Conservation (phyloP, 2,113 vertebrate species). For the Lepus europaeus region DNA sequence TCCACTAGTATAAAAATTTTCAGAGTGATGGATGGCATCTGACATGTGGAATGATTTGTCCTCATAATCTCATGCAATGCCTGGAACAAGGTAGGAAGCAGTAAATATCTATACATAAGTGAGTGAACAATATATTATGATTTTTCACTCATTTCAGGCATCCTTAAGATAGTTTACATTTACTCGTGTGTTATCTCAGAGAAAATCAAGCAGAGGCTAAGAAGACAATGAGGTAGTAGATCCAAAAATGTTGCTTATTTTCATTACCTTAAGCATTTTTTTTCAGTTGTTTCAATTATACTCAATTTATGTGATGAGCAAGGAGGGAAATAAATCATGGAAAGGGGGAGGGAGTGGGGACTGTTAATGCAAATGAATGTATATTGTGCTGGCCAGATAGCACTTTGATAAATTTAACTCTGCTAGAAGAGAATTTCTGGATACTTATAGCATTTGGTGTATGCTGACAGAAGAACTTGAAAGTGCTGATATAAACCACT, state of each 20-base stretch:
- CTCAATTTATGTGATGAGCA: neutral
- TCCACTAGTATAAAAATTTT: neutral
- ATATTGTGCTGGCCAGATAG: neutral
- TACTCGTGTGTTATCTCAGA: neutral
- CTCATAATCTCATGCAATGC: neutral
- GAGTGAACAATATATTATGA: neutral
- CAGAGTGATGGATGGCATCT: neutral
- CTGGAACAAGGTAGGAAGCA: neutral
- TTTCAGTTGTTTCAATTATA: neutral
- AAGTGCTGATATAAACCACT: neutral
- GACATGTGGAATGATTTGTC: neutral
- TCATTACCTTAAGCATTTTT: neutral
- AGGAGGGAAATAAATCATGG: neutral
- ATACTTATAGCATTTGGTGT: neutral
- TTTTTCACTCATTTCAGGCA: neutral
- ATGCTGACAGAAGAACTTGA: constrained; percentile 41
- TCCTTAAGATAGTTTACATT: neutral
- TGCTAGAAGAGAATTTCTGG: neutral
- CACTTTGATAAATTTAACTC: constrained; percentile 21
- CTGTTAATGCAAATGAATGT: neutral
- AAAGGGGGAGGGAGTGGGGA: neutral
- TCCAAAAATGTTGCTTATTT: neutral
- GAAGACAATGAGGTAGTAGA: neutral
- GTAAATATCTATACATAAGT: neutral
- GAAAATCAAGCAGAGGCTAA: neutral